Conservation (phyloP, 1,140 invertebrate species). For the Idris sp. region DNA sequence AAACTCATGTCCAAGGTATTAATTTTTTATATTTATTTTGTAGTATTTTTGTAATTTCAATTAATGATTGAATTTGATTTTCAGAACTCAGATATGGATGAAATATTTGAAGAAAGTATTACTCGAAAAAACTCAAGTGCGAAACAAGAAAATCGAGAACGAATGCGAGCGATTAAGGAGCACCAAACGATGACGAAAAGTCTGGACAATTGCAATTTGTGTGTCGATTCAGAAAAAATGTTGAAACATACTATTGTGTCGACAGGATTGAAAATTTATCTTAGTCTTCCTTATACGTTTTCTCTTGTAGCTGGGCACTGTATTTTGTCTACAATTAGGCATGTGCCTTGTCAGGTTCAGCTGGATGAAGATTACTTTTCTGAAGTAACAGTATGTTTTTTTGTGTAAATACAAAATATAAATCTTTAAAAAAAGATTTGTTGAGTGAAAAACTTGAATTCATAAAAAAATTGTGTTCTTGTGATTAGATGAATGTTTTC, state of each 20-base stretch:
- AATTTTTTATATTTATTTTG: not conserved
- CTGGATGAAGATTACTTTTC: slow-evolving; percentile 96
- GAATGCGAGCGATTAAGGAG: slow-evolving; percentile 85
- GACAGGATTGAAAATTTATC: slow-evolving; percentile 88
- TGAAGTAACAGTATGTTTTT: slow-evolving; percentile 85
- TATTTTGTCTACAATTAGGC: slow-evolving; percentile 90
- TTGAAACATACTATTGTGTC: slow-evolving; percentile 92
- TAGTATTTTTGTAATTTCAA: too few species aligned
- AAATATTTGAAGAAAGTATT: too few species aligned
- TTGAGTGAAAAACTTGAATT: too few species aligned
- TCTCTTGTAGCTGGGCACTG: slow-evolving; percentile 93
- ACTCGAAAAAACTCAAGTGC: too few species aligned
- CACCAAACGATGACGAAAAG: slow-evolving; percentile 83
- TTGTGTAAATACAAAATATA: too few species aligned
- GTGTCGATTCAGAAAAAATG: slow-evolving; percentile 88
- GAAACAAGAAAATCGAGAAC: slow-evolving; percentile 68
- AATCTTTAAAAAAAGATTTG: too few species aligned
- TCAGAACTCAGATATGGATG: too few species aligned
- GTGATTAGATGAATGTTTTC: too few species aligned
- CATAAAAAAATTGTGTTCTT: too few species aligned
- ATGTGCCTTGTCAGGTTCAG: slow-evolving; percentile 86
- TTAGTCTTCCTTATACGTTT: slow-evolving; percentile 87
- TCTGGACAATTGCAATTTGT: slow-evolving; percentile 89
- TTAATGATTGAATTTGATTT: too few species aligned
- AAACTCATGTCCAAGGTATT: slow-evolving; percentile 85